phyloP scores from a whole-genome alignment of 2,888 invertebrate genomes.

The Anarsia innoxiella region DNA sequence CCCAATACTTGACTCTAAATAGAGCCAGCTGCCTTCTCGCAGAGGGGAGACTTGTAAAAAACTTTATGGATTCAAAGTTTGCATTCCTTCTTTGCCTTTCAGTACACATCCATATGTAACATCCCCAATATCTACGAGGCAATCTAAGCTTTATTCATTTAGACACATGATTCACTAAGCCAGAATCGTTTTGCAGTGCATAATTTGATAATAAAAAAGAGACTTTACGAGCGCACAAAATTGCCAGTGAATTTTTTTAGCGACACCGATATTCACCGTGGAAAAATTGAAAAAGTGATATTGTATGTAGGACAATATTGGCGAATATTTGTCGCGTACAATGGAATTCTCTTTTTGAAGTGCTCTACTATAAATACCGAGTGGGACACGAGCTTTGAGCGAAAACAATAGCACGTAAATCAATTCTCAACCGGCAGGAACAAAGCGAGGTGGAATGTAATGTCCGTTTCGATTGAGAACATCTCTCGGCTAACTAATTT shows the following conservation, averaged over 20 bases:
- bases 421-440: slow-evolving; percentile 51
- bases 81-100: no score
- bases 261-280: no score
- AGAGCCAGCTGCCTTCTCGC: not conserved
- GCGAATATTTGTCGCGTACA: not conserved
- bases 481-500: slow-evolving; percentile 48
- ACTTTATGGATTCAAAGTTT: no score
- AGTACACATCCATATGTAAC: no score
- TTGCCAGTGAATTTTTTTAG: no score
- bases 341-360: not conserved
- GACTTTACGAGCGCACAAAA: no score
- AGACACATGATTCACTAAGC: no score
- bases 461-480: slow-evolving; percentile 42
- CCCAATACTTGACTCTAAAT: not conserved
- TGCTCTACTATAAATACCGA: no score
- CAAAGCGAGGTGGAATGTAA: slow-evolving; percentile 44
- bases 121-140: no score
- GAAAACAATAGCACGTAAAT: slow-evolving; percentile 60
- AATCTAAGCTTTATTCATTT: no score
- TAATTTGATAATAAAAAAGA: no score
- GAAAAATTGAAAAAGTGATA: not conserved
- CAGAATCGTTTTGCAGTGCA: no score
- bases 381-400: slow-evolving; percentile 28
- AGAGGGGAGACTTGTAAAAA: not conserved
- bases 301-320: not conserved